phyloP scores from a whole-genome alignment of 1,140 invertebrate species.

The Parasteatoda tepidariorum region DNA sequence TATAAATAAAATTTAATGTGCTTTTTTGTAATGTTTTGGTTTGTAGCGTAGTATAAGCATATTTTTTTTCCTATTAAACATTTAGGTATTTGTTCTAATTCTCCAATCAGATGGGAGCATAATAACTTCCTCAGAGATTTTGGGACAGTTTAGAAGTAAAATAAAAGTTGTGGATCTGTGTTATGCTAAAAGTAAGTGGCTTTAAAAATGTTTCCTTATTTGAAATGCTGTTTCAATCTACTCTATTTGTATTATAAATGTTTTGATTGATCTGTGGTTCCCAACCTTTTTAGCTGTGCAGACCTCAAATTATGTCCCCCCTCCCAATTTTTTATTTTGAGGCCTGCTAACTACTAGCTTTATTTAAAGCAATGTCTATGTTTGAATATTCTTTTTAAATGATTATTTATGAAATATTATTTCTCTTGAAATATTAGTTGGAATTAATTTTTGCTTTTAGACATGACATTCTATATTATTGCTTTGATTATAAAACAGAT shows the following conservation, averaged over 20 bases:
- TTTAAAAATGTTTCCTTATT: background rate
- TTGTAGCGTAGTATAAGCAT: too few species aligned
- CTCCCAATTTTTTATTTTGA: background rate
- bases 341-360: background rate
- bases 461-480: too few species aligned
- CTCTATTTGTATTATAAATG: background rate
- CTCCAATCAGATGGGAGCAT: conserved; percentile 60
- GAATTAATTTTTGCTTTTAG: too few species aligned
- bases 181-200: conserved; percentile 76
- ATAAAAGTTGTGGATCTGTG: conserved; percentile 81
- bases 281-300: background rate
- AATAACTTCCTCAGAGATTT: conserved; percentile 72
- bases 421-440: too few species aligned
- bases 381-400: background rate
- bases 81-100: conserved; percentile 61
- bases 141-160: conserved; percentile 79
- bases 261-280: background rate
- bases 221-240: background rate
- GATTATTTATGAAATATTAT: too few species aligned
- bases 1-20: too few species aligned
- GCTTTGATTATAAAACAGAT: too few species aligned
- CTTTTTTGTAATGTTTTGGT: too few species aligned
- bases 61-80: too few species aligned
- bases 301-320: background rate
- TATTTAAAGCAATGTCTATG: background rate